Evolutionary conservation across 2,888 invertebrate species (phyloP).

Genomic region (Conchocele bisecta): DNA sequence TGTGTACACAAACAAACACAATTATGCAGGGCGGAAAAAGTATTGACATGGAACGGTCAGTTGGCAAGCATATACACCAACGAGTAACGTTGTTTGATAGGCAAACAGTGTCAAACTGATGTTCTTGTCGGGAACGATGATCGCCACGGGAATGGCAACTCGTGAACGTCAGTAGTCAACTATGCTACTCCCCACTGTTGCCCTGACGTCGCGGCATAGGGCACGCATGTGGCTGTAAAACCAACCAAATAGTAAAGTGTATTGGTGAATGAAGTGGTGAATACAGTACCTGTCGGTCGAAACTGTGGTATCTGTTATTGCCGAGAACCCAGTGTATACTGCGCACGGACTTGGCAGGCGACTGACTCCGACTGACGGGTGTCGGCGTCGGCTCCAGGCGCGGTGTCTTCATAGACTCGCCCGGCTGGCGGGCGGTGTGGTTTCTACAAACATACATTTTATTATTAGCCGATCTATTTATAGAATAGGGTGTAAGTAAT

Average conservation of each 20-base stretch:
- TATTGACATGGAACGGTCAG: no score
- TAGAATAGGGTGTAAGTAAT: no score
- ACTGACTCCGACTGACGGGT: slow-evolving; percentile 66
- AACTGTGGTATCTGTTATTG: slow-evolving; percentile 62
- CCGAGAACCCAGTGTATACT: slow-evolving; percentile 77
- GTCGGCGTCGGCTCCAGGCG: slow-evolving; percentile 65
- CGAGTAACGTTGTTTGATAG: no score
- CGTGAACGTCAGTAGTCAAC: not conserved
- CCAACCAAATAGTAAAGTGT: not conserved
- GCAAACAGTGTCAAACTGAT: no score
- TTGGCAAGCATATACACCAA: no score
- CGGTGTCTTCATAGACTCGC: slow-evolving; percentile 1
- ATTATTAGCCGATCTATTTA: no score
- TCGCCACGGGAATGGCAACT: not conserved
- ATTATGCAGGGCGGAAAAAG: no score
- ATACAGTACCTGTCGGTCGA: slow-evolving; percentile 73
- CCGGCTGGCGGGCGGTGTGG: no score
- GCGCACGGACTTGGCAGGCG: slow-evolving; percentile 72
- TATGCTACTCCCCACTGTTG: not conserved
- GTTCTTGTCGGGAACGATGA: not conserved
- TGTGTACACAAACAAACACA: no score
- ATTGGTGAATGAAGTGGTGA: no score
- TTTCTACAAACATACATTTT: no score
- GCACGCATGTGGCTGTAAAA: not conserved
- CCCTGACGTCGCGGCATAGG: not conserved